phyloP scores from a whole-genome alignment of 2,888 invertebrate species.

The Taphrorychus bicolor region DNA sequence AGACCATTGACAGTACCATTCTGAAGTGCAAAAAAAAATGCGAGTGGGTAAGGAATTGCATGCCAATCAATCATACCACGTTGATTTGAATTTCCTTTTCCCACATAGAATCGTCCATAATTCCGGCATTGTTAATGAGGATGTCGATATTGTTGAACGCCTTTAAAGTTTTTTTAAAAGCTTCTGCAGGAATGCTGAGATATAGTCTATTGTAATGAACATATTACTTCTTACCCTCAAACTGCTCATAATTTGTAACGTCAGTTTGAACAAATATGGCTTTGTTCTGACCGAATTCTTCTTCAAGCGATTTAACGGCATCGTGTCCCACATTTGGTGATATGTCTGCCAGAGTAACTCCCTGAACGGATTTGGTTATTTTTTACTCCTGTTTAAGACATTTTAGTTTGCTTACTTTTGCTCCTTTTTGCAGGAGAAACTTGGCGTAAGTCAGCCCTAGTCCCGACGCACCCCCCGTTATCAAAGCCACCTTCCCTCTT shows the following conservation, averaged over 20 bases:
- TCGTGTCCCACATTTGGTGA: conserved; percentile 36
- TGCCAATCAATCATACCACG: conserved; percentile 27
- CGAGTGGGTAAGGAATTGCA: conserved; percentile 31
- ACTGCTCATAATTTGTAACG: conserved; percentile 39
- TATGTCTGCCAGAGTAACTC: conserved; percentile 45
- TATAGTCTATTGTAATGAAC: no score
- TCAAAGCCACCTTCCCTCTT: conserved; percentile 42
- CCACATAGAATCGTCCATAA: conserved; percentile 45
- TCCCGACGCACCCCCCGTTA: conserved; percentile 46
- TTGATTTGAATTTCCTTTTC: conserved; percentile 45
- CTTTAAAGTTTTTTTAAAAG: conserved; percentile 44
- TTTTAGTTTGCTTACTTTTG: conserved; percentile 39
- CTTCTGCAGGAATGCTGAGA: no score
- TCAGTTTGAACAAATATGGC: conserved; percentile 46
- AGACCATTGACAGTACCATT: conserved; percentile 45
- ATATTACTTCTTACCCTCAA: conserved; percentile 41
- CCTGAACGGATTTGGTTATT: conserved; percentile 36
- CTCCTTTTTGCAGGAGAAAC: conserved; percentile 41
- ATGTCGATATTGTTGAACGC: conserved; percentile 45
- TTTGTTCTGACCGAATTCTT: conserved; percentile 44
- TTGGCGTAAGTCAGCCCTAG: conserved; percentile 42
- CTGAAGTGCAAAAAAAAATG: conserved; percentile 17
- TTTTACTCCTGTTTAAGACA: neutral
- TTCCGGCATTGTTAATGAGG: conserved; percentile 47
- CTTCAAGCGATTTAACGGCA: conserved; percentile 41